Evolutionary conservation across 1,140 invertebrate genomes (phyloP).

Genomic region (Globodera rostochiensis): DNA sequence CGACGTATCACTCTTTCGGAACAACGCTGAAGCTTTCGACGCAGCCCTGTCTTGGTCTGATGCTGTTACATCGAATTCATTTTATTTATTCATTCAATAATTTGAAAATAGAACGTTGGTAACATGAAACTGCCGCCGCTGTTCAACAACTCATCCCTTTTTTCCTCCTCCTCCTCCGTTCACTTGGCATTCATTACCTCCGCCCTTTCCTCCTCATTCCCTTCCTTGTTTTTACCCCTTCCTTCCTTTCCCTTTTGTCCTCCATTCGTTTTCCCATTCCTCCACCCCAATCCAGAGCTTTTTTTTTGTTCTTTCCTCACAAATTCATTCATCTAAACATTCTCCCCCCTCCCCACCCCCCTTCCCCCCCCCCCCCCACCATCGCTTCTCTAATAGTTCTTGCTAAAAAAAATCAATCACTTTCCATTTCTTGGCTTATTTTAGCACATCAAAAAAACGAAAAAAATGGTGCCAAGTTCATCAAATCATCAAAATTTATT

Average conservation of each 20-base stretch:
- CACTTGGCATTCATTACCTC: not conserved
- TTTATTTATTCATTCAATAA: no score
- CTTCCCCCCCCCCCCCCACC: not conserved
- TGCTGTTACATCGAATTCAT: no score
- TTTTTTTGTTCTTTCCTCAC: not conserved
- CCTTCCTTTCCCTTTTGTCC: not conserved
- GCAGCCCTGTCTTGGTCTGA: no score
- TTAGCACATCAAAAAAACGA: not conserved
- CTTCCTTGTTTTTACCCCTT: not conserved
- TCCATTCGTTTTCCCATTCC: no score
- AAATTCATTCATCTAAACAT: not conserved
- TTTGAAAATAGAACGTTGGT: no score
- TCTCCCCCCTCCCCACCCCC: no score
- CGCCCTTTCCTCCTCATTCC: no score
- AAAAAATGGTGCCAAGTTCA: not conserved
- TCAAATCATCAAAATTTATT: no score
- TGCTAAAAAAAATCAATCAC: not conserved
- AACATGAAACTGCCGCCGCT: no score
- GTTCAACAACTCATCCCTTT: not conserved
- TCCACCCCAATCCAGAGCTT: not conserved
- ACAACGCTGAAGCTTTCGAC: no score
- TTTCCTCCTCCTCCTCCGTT: not conserved
- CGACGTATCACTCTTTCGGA: no score
- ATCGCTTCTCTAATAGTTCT: not conserved
- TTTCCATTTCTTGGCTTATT: not conserved